Base-by-base conservation (phyloP, 2,797 vertebrate species). In the Enteromius viviparus region DNA sequence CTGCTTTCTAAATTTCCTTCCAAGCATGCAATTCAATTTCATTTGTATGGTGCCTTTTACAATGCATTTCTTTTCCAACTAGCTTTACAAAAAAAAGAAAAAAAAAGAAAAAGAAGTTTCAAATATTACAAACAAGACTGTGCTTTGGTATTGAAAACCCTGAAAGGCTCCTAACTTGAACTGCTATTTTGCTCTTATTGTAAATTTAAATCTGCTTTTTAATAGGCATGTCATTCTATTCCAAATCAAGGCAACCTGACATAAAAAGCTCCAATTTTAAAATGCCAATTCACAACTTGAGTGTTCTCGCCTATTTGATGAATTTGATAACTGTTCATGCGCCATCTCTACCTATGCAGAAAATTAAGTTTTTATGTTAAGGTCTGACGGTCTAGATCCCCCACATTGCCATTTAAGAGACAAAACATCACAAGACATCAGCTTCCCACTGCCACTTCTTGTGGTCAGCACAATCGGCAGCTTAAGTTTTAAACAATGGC, bases 321-420 rank as follows among this genome's bases (percentile, higher is more conserved):
- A 70, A 71, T 75, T 4, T 71, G 72, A 86, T 86, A 84, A 83
- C 32, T 32, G 17, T 78, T 78, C 49, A 78, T 68, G 64, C 64
- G 9, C 82, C 82, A 76, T 72, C 53, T 70, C 68, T 71, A 81
- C 65, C 78, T 78, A 77, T 68, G 80, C 55, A 75, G 65, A 82
- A 86, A 83, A 88, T 84, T 76, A 71, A 55, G 34, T 81, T 78
- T 80, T 77, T 71, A 84, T 51, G 72, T 68, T 58, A 81, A 71
- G 71, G 70, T 65, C 78, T 69, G 78, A 84, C 32, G 49, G 87
- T 81, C 69, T 86, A 65, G 68, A 62, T 58, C 62, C 9, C 15
- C 49, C 83, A 64, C 75, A 26, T 84, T 70, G 51, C 45, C 82
- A 85, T 85, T 87, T 75, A 78, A 75, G 37, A 69, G 65, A 32